Base-by-base conservation (phyloP, 2,113 vertebrate genomes). In the Meles meles region DNA sequence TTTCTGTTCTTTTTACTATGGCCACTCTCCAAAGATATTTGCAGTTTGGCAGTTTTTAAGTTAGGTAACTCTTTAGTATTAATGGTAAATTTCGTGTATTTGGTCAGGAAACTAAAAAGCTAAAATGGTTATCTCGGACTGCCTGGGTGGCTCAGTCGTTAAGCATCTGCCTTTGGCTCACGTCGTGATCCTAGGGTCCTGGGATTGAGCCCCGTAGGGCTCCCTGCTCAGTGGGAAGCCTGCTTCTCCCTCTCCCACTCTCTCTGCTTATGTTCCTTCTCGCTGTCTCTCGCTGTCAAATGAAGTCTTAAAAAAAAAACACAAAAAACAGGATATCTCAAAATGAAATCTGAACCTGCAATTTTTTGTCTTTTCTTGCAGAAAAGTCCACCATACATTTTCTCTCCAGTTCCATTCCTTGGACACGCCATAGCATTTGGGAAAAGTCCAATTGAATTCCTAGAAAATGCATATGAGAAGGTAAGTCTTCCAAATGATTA, bases 351-450 rank as follows among this genome's bases (percentile, higher is more conserved):
- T 72, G 80, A 97, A 95, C 67, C 14, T 3, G 27, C 55, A 0
- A 74, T 2, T 52, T 67, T 83, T 76, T 95, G 39, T 96, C 91
- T 84, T 96, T 79, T 94, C 18, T 95, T 98, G 34, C 97, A 99
- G 99, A 99, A 99, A 92, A 98, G 97, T 87, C 99, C 99, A 20
- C 99, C 99, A 3, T 99, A 99, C 69, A 99, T 99, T 81, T 99
- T 99, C 14, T 99, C 99, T 79, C 97, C 97, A 87, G 97, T 99
- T 95, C 99, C 99, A 6, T 99, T 99, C 96, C 98, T 99, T 83
- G 99, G 99, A 11, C 99, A 99, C 89, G 99, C 99, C 3, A 89
- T 99, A 15, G 99, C 99, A 20, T 99, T 99, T 98, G 99, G 99
- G 34, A 99, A 98, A 98, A 99, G 99, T 95, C 99, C 99, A 89